Percentiles rank a stretch among this genome's conserved stretches.
phyloP scores from a whole-genome alignment of 2,113 vertebrate species.

The Corydoras sp. region DNA sequence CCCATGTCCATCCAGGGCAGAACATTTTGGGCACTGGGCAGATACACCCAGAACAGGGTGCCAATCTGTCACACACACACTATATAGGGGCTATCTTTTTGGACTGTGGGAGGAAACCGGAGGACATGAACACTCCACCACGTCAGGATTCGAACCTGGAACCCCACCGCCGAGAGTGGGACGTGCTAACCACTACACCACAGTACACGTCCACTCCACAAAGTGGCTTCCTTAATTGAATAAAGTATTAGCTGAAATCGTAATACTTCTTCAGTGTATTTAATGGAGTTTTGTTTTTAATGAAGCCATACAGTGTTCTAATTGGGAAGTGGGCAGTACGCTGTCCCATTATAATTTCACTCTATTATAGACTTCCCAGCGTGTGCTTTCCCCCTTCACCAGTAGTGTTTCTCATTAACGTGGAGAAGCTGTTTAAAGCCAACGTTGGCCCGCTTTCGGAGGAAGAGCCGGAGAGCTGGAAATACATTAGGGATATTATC shows the following conservation, averaged over 20 bases:
- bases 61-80: too few species aligned
- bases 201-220: too few species aligned
- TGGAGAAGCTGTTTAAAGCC: conserved; percentile 23
- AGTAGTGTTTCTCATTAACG: conserved; percentile 16
- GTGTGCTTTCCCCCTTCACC: conserved; percentile 9
- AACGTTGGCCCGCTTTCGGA: conserved; percentile 6
- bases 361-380: neutral
- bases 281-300: neutral
- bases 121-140: too few species aligned
- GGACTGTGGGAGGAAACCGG: too few species aligned
- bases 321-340: conserved; percentile 4
- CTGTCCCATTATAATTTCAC: conserved; percentile 11
- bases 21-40: too few species aligned
- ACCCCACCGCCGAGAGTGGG: too few species aligned
- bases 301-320: neutral
- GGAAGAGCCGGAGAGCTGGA: conserved; percentile 13
- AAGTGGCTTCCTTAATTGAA: neutral
- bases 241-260: neutral
- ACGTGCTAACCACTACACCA: too few species aligned
- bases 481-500: conserved; percentile 21
- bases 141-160: too few species aligned
- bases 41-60: too few species aligned
- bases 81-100: too few species aligned
- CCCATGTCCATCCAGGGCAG: too few species aligned
- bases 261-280: neutral